Percentiles rank a stretch among this genome's conserved stretches.
phyloP scores from a whole-genome alignment of 2,113 vertebrate species.

The Gallinago paraguaiae region DNA sequence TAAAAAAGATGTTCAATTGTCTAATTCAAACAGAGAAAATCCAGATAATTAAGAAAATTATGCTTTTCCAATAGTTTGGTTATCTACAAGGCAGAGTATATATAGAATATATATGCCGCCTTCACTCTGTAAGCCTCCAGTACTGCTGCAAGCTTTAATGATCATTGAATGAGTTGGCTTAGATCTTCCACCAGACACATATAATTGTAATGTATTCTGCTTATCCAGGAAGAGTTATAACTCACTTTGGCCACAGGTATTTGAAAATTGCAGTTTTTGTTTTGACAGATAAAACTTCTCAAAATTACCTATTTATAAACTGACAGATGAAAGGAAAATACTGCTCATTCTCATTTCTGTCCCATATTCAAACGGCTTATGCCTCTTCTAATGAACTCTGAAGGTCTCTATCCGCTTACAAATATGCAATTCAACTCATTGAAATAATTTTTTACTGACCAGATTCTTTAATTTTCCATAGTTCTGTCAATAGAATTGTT shows the following conservation, averaged over 20 bases:
- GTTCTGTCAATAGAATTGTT: background rate
- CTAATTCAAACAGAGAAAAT: background rate
- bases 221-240: background rate
- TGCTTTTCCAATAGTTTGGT: background rate
- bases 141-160: background rate
- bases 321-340: background rate
- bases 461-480: background rate
- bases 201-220: background rate
- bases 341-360: background rate
- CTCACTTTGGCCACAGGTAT: background rate
- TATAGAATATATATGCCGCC: background rate
- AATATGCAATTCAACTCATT: background rate
- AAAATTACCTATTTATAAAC: background rate
- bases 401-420: background rate
- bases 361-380: background rate
- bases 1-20: background rate
- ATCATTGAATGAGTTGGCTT: background rate
- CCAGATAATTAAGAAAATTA: background rate
- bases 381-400: background rate
- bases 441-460: background rate
- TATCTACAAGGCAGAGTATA: background rate
- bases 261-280: background rate
- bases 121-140: background rate
- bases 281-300: background rate
- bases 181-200: background rate